Evolutionary conservation across 2,113 vertebrate genomes (phyloP).

Genomic region (Mesocricetus auratus): DNA sequence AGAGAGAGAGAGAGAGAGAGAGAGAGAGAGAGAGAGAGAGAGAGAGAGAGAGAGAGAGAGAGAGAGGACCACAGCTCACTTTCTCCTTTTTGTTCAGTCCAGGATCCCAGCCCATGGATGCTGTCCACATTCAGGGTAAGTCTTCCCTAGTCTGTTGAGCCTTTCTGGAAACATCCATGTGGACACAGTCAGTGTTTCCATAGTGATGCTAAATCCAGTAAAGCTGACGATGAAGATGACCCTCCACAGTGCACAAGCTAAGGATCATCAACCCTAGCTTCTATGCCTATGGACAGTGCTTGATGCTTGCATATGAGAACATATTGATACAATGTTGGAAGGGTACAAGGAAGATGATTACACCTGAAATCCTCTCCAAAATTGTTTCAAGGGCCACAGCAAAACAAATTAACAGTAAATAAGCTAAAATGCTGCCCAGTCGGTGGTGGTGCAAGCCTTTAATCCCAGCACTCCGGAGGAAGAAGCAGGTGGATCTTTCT

Average conservation of each 20-base stretch:
- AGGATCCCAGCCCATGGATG: background rate
- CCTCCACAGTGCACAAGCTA: background rate
- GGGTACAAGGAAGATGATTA: background rate
- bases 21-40: too few species aligned
- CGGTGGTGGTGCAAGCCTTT: background rate
- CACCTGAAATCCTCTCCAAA: background rate
- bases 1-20: too few species aligned
- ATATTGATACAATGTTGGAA: background rate
- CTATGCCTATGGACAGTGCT: background rate
- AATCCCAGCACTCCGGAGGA: background rate
- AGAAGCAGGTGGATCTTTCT: background rate
- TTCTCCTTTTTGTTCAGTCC: background rate
- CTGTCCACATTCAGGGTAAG: too few species aligned
- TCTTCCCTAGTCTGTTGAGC: background rate
- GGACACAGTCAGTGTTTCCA: background rate
- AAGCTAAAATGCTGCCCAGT: background rate
- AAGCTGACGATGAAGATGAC: background rate
- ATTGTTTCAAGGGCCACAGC: background rate
- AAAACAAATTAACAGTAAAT: background rate
- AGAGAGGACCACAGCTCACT: background rate
- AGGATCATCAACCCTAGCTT: background rate
- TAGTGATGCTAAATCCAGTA: background rate
- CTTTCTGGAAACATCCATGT: background rate
- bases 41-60: too few species aligned
- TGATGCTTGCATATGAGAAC: background rate